A percentile compares a stretch with the other conserved stretches of the same genome.
These are phyloP conservation scores for Calameuta pallipes DNA, from an alignment of 2,888 invertebrate genomes.

Conservation along the genomic window DNA sequence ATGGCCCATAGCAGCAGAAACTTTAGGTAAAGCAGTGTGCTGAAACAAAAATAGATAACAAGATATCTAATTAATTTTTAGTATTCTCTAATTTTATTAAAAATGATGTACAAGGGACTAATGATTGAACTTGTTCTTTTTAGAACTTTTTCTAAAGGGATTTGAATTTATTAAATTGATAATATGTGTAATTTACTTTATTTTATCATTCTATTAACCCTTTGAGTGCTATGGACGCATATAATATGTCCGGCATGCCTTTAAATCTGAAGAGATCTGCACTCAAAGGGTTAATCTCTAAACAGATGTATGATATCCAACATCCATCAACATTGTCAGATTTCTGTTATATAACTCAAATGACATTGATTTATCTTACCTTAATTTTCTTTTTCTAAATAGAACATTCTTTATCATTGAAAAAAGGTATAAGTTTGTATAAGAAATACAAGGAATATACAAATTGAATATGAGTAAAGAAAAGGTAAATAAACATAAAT, in stretches of 20 bases:
- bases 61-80: background rate
- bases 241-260: too few relatives aligned
- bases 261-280: too few relatives aligned
- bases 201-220: background rate
- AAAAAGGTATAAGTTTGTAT: background rate
- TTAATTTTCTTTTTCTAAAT: background rate
- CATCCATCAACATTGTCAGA: background rate
- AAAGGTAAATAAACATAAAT: background rate
- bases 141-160: conserved; percentile 12
- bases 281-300: background rate
- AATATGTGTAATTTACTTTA: background rate
- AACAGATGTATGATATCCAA: background rate
- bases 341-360: background rate
- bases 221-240: too few relatives aligned
- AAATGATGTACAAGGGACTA: background rate
- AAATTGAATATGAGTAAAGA: background rate
- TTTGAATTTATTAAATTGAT: background rate
- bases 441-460: background rate
- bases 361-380: background rate
- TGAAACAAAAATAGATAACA: conserved; percentile 70
- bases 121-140: conserved; percentile 14
- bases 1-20: conserved; percentile 95
- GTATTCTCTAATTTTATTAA: background rate
- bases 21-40: conserved; percentile 93
- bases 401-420: background rate